These are phyloP conservation scores for Ataeniobius toweri DNA, from an alignment of 2,797 vertebrate species.

Conservation along the genomic window DNA sequence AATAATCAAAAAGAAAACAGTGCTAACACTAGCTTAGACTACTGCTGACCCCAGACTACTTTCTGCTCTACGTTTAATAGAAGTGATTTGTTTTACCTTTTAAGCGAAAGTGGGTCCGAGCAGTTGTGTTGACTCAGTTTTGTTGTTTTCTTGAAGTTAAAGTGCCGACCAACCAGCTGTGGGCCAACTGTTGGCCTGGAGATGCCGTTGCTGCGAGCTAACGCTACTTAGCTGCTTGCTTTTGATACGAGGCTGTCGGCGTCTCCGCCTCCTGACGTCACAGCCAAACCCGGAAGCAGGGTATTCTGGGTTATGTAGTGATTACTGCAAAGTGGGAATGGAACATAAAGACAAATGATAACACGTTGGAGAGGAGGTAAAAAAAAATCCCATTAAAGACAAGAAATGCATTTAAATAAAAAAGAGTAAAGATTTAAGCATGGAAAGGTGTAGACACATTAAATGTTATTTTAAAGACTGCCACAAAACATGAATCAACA, in stretches of 20 bases:
- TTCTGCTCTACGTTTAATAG: not conserved
- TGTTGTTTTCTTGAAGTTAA: slow-evolving; percentile 70
- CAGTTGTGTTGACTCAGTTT: slow-evolving; percentile 17
- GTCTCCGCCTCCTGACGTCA: slow-evolving; percentile 66
- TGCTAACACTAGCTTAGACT: slow-evolving; percentile 69
- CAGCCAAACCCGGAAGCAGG: slow-evolving; percentile 1
- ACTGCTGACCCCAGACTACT: not conserved
- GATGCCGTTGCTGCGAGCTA: slow-evolving; percentile 51
- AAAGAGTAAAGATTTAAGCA: not conserved
- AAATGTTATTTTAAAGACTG: too few relatives aligned
- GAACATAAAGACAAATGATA: not conserved
- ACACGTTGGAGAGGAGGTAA: too few relatives aligned
- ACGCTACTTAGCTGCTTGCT: slow-evolving; percentile 67
- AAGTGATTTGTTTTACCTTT: slow-evolving; percentile 52
- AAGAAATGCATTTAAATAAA: not conserved
- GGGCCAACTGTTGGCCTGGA: slow-evolving; percentile 55
- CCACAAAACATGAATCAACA: too few relatives aligned
- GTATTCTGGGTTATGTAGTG: slow-evolving; percentile 59
- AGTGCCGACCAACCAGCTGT: slow-evolving; percentile 56
- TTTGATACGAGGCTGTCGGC: slow-evolving; percentile 64
- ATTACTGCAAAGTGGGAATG: not conserved
- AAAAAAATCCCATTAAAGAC: not conserved
- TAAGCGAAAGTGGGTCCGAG: not conserved
- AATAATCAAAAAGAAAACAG: slow-evolving; percentile 72
- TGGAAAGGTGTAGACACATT: too few relatives aligned